Evolutionary conservation across 2,797 vertebrate species (phyloP).

Genomic region (Liasis olivaceus): DNA sequence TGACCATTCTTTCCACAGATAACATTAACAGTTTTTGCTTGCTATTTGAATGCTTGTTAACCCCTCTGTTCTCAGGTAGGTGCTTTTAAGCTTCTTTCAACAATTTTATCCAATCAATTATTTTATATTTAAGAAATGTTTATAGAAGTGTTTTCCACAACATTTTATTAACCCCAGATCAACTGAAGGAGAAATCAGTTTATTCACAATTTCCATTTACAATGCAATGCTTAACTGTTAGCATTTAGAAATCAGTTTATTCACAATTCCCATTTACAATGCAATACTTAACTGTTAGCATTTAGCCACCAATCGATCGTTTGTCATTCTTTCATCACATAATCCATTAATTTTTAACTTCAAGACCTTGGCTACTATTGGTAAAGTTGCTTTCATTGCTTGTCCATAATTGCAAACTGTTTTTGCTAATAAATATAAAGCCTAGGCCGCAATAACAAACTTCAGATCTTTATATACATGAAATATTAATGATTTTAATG

Average conservation of each 20-base stretch:
- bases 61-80: not conserved
- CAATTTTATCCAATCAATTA: not conserved
- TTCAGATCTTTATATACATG: conserved; percentile 34
- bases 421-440: not conserved
- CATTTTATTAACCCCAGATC: not conserved
- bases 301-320: conserved; percentile 26
- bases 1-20: not conserved
- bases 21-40: not conserved
- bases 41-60: not conserved
- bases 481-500: conserved; percentile 36
- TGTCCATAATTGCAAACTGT: conserved; percentile 29
- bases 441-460: not conserved
- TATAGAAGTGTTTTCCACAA: not conserved
- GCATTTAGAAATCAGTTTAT: too few relatives aligned
- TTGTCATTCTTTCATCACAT: conserved; percentile 9
- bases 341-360: conserved; percentile 35
- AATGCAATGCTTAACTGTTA: not conserved
- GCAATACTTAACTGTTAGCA: not conserved
- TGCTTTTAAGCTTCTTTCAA: not conserved
- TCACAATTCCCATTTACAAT: too few relatives aligned
- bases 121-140: not conserved
- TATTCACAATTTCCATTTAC: conserved; percentile 8
- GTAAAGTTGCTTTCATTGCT: conserved; percentile 1
- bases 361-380: not conserved
- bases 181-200: not conserved